Evolutionary conservation across 2,888 invertebrate genomes (phyloP), one percentile per base, ranked within the genome.

Genomic region (Thymelicus sylvestris): DNA sequence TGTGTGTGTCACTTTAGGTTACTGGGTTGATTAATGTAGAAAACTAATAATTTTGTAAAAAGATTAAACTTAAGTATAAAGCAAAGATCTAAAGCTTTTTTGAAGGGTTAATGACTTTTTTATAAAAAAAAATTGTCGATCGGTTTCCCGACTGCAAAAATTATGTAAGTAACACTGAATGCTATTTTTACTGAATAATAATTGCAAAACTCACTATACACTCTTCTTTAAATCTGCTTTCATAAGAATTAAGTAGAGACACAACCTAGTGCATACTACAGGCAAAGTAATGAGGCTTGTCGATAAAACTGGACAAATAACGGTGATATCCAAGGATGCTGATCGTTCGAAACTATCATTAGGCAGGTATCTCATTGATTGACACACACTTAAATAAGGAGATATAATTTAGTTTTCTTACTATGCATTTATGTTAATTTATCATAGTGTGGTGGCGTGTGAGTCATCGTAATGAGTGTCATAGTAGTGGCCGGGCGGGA

Each of bases 321-420:
- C 77, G 76, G 76, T 77, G 74, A 72, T 71, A 72, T 73, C 64
- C 71, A 76, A 76, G 78, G 81, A 78, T 77, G 76, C 74, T 70
- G 73, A 74, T 79, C 74, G 77, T 76, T 78, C 76, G 75, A 72
- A 75, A 74, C 83, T 81, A 81, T 85, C 80, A 88, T 89, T 89
- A 89, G 44, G 66, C 66, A 52, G 65, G 70, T 77, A 83, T 78
- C 77, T 81, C 78, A 77, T 78, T 86, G 85, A 88, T 85, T 82
- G 85, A 85, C 83, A 81, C 77, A 79, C 76, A 79, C 75, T 86
- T 86, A 84, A 79, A 80, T 76, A 67, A 79, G 76, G 78, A 64
- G 72, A 73, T 74, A 74, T 73, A 74, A 64, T 72, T 66, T 63
- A 72, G 65, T 71, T 70, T 70, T 65, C 70, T 65, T 60, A 60